A percentile compares a stretch with the other conserved stretches of the same genome.
Evolutionary conservation across 2,888 invertebrate genomes (phyloP).

Genomic region (Synanthedon andrenaeformis): DNA sequence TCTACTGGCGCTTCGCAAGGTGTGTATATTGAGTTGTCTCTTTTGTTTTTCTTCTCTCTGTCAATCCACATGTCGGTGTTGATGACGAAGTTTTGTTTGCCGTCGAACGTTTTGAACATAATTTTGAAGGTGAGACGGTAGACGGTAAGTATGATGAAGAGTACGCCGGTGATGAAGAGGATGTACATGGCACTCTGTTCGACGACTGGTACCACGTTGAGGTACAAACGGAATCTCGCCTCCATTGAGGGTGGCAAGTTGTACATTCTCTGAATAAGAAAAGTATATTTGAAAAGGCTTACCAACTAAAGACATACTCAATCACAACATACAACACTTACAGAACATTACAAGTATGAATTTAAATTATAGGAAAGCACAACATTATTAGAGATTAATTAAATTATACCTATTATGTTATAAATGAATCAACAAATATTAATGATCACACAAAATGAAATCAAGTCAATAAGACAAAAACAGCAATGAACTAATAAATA

Average conservation of each 20-base stretch:
- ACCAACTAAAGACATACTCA: too few species aligned
- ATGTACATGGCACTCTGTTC: slow-evolving; percentile 70
- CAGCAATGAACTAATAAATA: too few species aligned
- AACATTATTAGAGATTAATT: background rate
- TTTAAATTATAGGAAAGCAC: background rate
- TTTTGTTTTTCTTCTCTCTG: slow-evolving; percentile 13
- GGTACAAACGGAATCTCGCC: slow-evolving; percentile 77
- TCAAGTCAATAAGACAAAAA: too few species aligned
- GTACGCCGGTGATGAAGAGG: slow-evolving; percentile 58
- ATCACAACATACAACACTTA: too few species aligned
- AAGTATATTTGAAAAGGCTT: too few species aligned
- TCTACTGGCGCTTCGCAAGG: slow-evolving; percentile 55
- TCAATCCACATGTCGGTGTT: slow-evolving; percentile 29
- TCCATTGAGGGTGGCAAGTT: slow-evolving; percentile 73
- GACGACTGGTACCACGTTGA: slow-evolving; percentile 76
- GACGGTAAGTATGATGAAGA: slow-evolving; percentile 63
- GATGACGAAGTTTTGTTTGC: slow-evolving; percentile 23
- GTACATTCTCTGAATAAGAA: slow-evolving; percentile 74
- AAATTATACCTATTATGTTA: too few species aligned
- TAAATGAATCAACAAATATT: too few species aligned
- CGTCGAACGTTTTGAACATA: slow-evolving; percentile 45
- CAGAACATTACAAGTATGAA: too few species aligned
- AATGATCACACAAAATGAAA: too few species aligned
- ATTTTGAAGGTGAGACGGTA: slow-evolving; percentile 55
- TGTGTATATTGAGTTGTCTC: slow-evolving; percentile 32